A percentile compares a stretch with the other conserved stretches of the same genome.
These are phyloP conservation scores for Scylla paramamosain DNA, from an alignment of 1,140 invertebrate species.

Conservation along the genomic window DNA sequence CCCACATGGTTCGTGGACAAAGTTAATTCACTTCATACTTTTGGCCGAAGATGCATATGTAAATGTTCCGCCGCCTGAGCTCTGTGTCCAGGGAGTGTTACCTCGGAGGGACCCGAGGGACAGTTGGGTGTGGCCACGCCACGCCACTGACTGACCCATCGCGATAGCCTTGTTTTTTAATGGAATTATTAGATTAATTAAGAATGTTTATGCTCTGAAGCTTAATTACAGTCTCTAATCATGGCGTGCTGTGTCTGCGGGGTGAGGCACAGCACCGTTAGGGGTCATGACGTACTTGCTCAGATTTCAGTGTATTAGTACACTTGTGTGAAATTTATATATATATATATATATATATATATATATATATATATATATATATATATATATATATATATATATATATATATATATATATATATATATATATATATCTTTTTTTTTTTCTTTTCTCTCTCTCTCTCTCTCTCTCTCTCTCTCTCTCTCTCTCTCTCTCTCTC, in stretches of 20 bases:
- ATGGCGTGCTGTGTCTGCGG: too few species aligned
- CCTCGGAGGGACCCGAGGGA: not conserved
- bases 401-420: conserved; percentile 60
- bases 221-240: not conserved
- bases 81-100: conserved; percentile 30
- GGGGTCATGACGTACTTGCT: too few species aligned
- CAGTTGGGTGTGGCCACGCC: not conserved
- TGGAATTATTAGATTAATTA: not conserved
- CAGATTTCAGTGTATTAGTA: not conserved
- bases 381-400: conserved; percentile 62
- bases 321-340: conserved; percentile 26
- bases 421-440: too few species aligned
- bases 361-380: conserved; percentile 58
- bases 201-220: not conserved
- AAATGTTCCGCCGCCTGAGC: conserved; percentile 2
- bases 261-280: too few species aligned
- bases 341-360: conserved; percentile 40
- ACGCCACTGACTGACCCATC: not conserved
- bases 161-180: not conserved
- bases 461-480: too few species aligned
- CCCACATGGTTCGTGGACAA: not conserved
- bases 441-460: too few species aligned
- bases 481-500: too few species aligned
- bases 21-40: not conserved
- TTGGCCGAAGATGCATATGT: conserved; percentile 18